Percentiles rank a stretch among this genome's conserved stretches.
Conservation (phyloP, 2,113 vertebrate species). For the Pseudorasbora parva region DNA sequence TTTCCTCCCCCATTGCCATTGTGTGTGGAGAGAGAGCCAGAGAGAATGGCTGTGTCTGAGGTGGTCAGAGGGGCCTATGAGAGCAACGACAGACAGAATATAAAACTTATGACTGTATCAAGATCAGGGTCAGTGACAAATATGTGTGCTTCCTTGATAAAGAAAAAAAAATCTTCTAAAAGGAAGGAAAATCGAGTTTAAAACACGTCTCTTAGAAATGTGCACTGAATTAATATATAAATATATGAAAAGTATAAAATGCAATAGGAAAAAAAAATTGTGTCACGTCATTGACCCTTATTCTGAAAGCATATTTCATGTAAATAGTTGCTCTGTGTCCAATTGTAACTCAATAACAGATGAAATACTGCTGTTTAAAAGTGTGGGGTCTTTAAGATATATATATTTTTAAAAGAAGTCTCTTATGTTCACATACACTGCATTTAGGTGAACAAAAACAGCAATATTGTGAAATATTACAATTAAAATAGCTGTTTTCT, state of each 20-base stretch:
- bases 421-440: not conserved
- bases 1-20: conserved; percentile 95
- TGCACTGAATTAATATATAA: not conserved
- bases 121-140: not conserved
- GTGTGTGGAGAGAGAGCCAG: conserved; percentile 95
- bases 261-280: not conserved
- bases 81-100: not conserved
- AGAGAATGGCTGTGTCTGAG: conserved; percentile 93
- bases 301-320: not conserved
- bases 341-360: not conserved
- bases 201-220: not conserved
- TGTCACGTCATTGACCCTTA: not conserved
- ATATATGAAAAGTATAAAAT: not conserved
- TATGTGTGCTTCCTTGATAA: not conserved
- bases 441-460: not conserved
- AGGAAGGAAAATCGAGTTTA: not conserved
- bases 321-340: not conserved
- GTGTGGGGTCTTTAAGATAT: not conserved
- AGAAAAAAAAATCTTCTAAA: not conserved
- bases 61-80: conserved; percentile 90
- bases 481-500: no score
- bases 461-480: not conserved
- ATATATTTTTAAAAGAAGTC: not conserved
- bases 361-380: not conserved
- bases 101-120: not conserved